Evolutionary conservation across 2,797 vertebrate genomes (phyloP), one percentile per base, ranked within the genome.

Genomic region (Liparis tanakae): DNA sequence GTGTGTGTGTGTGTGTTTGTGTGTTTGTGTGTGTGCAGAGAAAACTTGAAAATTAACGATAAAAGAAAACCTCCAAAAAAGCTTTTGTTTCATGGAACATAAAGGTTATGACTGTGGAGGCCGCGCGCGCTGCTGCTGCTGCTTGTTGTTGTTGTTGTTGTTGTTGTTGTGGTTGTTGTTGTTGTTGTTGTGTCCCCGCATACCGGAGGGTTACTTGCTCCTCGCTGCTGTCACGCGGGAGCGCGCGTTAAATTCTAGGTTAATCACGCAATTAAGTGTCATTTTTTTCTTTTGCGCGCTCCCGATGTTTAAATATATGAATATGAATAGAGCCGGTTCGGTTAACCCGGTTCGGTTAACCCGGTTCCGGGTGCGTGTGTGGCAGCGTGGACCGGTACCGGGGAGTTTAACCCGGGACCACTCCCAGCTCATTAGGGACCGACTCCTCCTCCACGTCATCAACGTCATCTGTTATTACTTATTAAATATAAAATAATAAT

Each of bases 171-270:
- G n/a, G 20, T 50, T 50, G 48, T 20, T 22, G 48, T 64, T 30
- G 25, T 30, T 30, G 25, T 30, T 30, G 25, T 30, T 30, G 25
- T 30, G 25, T 30, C 25, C 25, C 25, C 25, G 25, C 25, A 3
- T 30, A 30, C 25, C 25, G 2, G 25, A 30, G 25, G 25, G 25
- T 30, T 30, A 61, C 70, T 74, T 58, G 55, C 48, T 44, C 61
- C 56, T 56, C 78, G 80, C 84, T 85, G 81, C 74, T 83, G 85
- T 87, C 87, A 90, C 83, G 85, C 80, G 77, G 84, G 83, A 80
- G 72, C 84, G 88, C 83, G 84, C 83, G 84, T 90, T 87, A 86
- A 85, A 88, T 91, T 88, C 84, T 48, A 85, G 88, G 84, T 86
- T 91, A 92, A 92, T 91, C 90, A 91, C 76, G 78, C 72, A 80